These are phyloP conservation scores for Clunio marinus DNA, from an alignment of 2,888 invertebrate genomes.

Conservation along the genomic window DNA sequence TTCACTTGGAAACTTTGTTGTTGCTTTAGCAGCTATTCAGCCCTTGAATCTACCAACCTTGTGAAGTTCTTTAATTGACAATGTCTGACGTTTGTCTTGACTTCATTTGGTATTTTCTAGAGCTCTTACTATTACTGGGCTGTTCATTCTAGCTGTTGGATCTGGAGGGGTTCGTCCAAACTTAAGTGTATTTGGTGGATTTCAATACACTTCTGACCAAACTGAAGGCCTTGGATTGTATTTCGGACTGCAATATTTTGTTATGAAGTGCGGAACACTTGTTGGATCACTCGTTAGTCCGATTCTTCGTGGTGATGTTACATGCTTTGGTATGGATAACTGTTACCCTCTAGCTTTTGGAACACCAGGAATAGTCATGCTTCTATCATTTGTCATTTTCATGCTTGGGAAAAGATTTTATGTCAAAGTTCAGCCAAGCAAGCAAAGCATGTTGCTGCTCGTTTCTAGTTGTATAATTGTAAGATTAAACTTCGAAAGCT, in stretches of 20 bases:
- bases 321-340: constrained; percentile 51
- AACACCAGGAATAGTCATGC: constrained; percentile 56
- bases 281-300: constrained; percentile 58
- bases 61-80: constrained; percentile 12
- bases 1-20: neutral
- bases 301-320: constrained; percentile 52
- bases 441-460: constrained; percentile 8
- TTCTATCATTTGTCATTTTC: constrained; percentile 48
- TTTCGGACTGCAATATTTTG: constrained; percentile 60
- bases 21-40: constrained; percentile 2
- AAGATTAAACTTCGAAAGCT: neutral
- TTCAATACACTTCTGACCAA: constrained; percentile 55
- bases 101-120: neutral
- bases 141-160: constrained; percentile 56
- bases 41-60: neutral
- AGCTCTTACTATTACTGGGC: neutral
- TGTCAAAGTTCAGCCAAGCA: neutral
- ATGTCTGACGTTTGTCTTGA: neutral
- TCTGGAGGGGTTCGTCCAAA: constrained; percentile 63
- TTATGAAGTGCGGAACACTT: constrained; percentile 52
- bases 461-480: constrained; percentile 3
- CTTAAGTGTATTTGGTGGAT: constrained; percentile 60
- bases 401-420: neutral
- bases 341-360: constrained; percentile 58
- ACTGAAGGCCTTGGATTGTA: constrained; percentile 53